Evolutionary conservation across 2,797 vertebrate species (phyloP), one percentile per base, ranked within the genome.

Genomic region (Argentina silus): DNA sequence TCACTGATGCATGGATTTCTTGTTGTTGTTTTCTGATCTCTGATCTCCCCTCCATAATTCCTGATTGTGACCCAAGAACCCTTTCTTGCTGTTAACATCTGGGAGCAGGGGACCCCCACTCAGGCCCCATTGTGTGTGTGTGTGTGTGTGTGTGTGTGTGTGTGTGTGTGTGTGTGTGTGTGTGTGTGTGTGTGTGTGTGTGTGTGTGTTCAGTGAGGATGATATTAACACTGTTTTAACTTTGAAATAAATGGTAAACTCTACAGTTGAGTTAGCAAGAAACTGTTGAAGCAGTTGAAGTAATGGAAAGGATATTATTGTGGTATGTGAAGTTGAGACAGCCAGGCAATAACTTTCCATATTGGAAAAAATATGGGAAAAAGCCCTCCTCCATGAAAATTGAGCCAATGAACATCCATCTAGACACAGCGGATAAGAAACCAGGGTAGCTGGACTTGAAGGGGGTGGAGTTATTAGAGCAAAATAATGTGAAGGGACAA

Each of bases 261-360:
- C 15, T 44, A 44, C 62, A 15, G 62, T 42, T n/a, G 36, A 43
- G 4, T 10, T 4, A 45, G 14, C 27, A 36, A 36, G 27, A 36
- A 36, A 36, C 1, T 4, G 27, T 21, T 15, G 45, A 74, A 36
- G 44, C 27, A 62, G 68, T 9, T 79, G 69, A 79, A 87, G 67
- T 81, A 57, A 79, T 79, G 83, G 78, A 80, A 74, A 78, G 55
- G 43, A 70, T 69, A 60, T 79, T 47, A 81, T 64, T 78, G 75
- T 83, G 86, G 83, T 85, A 88, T 87, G 84, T 83, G 78, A 78
- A 82, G 44, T 67, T 75, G 56, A 77, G 71, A 81, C 66, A 72
- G 27, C 77, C 69, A 73, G 69, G 72, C 73, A 84, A 79, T 75
- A 88, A 85, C 75, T 78, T 93, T 91, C 90, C 92, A 89, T 64